Evolutionary conservation across 2,888 invertebrate genomes (phyloP), one percentile per base, ranked within the genome.

Genomic region (Dynastes maya): DNA sequence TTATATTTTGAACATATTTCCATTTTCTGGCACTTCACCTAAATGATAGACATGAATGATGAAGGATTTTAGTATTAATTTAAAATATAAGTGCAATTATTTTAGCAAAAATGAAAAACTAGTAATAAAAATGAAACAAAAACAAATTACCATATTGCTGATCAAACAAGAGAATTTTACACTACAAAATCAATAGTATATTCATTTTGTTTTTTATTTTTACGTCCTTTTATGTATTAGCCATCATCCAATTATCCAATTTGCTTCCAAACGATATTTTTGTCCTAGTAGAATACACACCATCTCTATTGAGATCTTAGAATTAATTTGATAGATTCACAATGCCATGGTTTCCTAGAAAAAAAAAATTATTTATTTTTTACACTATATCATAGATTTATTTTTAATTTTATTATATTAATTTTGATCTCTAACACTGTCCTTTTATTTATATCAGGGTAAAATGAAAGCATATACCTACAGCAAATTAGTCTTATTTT

Each of bases 251-350:
- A 45, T 80, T 70, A 78, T 80, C 80, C 78, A 76, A 80, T 78
- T 80, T 77, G 79, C 80, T 81, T 81, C 81, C 80, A 32, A 37
- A 37, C n/a, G n/a, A 16, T 13, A 5, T 13, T 71, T n/a, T 53
- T 55, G n/a, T 4, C 53, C 32, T 51, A n/a, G n/a, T 58, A 22
- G 6, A 68, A 49, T 45, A 61, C 22, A 61, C 61, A 55, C 16
- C 2, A 16, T 55, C n/a, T 55, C n/a, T 55, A 16, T 55, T 16
- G 53, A 55, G 53, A 55, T 6, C 13, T 16, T 55, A 55, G 53
- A 16, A 6, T n/a, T 55, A n/a, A 5, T 55, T 55, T 55, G 13
- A 32, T 51, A 55, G 53, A 2, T 55, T 55, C 53, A 16, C n/a
- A 55, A 55, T 16, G 53, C 53, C 53, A 55, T 55, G 16, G n/a